These are phyloP conservation scores for Carterocephalus palaemon DNA, from an alignment of 2,888 invertebrate genomes.

Conservation along the genomic window DNA sequence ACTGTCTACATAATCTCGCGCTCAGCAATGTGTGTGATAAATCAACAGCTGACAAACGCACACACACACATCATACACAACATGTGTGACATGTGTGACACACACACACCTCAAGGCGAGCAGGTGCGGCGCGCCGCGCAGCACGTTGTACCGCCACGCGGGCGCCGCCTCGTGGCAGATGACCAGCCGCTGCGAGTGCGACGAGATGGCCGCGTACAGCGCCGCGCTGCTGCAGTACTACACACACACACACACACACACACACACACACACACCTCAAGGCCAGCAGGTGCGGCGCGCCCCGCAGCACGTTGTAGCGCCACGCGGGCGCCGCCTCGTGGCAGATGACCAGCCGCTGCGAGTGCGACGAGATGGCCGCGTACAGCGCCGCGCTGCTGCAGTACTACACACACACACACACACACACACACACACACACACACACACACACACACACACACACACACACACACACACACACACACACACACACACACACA, in stretches of 20 bases:
- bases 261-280: conserved; percentile 80
- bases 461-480: conserved; percentile 84
- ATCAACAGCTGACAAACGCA: too few relatives aligned
- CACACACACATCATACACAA: too few relatives aligned
- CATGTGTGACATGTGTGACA: too few relatives aligned
- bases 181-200: conserved; percentile 90
- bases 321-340: conserved; percentile 99
- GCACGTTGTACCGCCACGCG: conserved; percentile 96
- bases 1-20: too few relatives aligned
- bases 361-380: conserved; percentile 91
- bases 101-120: too few relatives aligned
- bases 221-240: too few relatives aligned
- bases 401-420: too few relatives aligned
- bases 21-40: too few relatives aligned
- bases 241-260: too few relatives aligned
- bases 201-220: conserved; percentile 92
- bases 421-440: too few relatives aligned
- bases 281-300: conserved; percentile 95
- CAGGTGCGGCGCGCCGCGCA: conserved; percentile 95
- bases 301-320: conserved; percentile 95
- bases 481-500: conserved; percentile 98
- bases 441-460: too few relatives aligned
- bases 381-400: too few relatives aligned
- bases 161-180: conserved; percentile 99
- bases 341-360: conserved; percentile 93